Evolutionary conservation across 2,888 invertebrate genomes (phyloP).

Genomic region (Sminthurinus aureus): DNA sequence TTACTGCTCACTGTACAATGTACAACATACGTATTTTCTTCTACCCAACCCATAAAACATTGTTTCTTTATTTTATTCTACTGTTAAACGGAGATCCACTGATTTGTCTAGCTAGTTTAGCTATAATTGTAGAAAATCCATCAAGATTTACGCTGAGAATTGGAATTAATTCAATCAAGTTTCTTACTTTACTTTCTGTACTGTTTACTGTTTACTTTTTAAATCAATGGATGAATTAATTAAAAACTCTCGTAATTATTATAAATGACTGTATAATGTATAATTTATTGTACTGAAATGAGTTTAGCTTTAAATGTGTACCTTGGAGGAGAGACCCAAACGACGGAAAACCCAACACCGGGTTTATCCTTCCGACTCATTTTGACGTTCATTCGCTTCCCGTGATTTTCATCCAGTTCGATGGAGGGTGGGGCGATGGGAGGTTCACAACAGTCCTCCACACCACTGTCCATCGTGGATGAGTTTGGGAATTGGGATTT

Average conservation of each 20-base stretch:
- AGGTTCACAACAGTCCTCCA: constrained; percentile 58
- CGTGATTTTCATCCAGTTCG: constrained; percentile 54
- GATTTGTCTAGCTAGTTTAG: too few species aligned
- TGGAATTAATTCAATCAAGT: too few species aligned
- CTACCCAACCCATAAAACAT: too few species aligned
- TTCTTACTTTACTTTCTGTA: too few species aligned
- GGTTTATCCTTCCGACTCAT: constrained; percentile 51
- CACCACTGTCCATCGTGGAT: constrained; percentile 58
- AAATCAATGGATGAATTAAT: background rate
- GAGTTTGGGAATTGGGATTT: constrained; percentile 52
- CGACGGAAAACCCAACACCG: constrained; percentile 58
- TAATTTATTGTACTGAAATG: too few species aligned
- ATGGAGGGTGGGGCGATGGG: constrained; percentile 44
- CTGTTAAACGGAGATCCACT: too few species aligned
- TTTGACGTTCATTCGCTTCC: constrained; percentile 48
- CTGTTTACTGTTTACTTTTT: too few species aligned
- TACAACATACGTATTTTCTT: background rate
- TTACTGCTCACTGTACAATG: background rate
- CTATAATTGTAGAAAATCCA: too few species aligned
- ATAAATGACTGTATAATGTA: background rate
- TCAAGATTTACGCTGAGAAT: too few species aligned
- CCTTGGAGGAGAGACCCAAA: constrained; percentile 59
- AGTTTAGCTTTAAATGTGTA: too few species aligned
- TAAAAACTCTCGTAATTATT: background rate
- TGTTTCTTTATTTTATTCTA: too few species aligned